A percentile compares a stretch with the other conserved stretches of the same genome.
Conservation (phyloP, 2,113 vertebrate species). For the Cranoglanis bouderius region DNA sequence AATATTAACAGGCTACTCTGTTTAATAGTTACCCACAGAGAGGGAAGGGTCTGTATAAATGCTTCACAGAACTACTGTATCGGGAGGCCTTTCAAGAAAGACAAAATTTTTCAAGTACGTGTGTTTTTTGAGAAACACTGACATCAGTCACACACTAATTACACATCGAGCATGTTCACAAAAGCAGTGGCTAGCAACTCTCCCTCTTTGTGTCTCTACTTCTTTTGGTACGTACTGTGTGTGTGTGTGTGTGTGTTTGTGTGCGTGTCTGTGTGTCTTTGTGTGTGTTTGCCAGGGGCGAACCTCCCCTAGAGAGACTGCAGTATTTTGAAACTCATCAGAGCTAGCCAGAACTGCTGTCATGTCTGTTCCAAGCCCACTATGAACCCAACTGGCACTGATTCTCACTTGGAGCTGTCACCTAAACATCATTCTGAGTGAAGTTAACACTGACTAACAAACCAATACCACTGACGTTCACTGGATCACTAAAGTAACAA, state of each 20-base stretch:
- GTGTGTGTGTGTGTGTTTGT: background rate
- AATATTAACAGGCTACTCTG: background rate
- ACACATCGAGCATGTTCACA: background rate
- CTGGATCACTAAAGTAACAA: background rate
- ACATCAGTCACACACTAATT: background rate
- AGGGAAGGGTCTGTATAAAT: background rate
- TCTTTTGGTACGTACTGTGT: background rate
- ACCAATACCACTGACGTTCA: background rate
- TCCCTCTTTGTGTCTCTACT: background rate
- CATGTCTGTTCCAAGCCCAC: constrained; percentile 4
- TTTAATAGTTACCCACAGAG: background rate
- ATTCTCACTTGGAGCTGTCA: background rate
- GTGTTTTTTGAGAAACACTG: background rate
- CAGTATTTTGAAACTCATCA: constrained; percentile 17
- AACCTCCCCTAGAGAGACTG: background rate
- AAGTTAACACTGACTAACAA: background rate
- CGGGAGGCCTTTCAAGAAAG: background rate
- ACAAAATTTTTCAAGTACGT: background rate
- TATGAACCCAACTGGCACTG: background rate
- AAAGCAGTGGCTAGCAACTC: background rate
- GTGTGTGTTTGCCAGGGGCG: background rate
- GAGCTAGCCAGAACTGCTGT: constrained; percentile 18
- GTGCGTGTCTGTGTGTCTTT: background rate
- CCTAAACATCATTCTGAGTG: background rate
- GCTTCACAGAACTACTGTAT: background rate